A percentile compares a stretch with the other conserved stretches of the same genome.
Evolutionary conservation across 1,140 invertebrate species (phyloP).

Genomic region (Heliconius hewitsoni): DNA sequence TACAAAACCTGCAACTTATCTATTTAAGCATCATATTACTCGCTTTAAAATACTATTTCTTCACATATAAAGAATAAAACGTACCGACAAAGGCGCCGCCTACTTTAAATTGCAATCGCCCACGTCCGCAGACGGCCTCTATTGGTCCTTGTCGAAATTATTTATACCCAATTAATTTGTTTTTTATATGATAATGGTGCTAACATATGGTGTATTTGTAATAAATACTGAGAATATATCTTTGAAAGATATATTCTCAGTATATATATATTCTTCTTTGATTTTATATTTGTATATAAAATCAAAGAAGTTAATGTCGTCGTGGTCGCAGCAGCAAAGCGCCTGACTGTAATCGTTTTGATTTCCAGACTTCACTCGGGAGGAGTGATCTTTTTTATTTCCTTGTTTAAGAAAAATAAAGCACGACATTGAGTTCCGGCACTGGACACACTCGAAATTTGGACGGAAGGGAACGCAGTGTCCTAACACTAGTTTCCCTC

Average conservation of each 20-base stretch:
- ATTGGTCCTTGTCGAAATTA: constrained; percentile 5
- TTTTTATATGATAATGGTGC: not conserved
- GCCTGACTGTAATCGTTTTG: too few species aligned
- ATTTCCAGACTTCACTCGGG: too few species aligned
- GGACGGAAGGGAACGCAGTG: too few species aligned
- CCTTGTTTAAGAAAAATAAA: too few species aligned
- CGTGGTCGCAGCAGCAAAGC: too few species aligned
- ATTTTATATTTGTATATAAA: not conserved
- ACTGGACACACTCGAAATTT: too few species aligned
- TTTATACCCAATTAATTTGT: not conserved
- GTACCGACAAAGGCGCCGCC: not conserved
- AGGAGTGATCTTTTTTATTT: too few species aligned
- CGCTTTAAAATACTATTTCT: not conserved
- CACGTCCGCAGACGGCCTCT: constrained; percentile 1
- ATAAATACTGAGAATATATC: not conserved
- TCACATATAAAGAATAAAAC: not conserved
- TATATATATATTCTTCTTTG: too few species aligned
- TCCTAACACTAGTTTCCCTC: too few species aligned
- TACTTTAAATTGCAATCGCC: constrained; percentile 1
- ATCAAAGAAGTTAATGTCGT: too few species aligned
- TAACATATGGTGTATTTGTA: not conserved
- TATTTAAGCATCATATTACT: not conserved
- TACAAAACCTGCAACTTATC: not conserved
- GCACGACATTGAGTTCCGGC: too few species aligned
- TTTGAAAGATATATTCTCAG: too few species aligned